phyloP scores from a whole-genome alignment of 1,140 invertebrate species.

The Cheumatopsyche charites region DNA sequence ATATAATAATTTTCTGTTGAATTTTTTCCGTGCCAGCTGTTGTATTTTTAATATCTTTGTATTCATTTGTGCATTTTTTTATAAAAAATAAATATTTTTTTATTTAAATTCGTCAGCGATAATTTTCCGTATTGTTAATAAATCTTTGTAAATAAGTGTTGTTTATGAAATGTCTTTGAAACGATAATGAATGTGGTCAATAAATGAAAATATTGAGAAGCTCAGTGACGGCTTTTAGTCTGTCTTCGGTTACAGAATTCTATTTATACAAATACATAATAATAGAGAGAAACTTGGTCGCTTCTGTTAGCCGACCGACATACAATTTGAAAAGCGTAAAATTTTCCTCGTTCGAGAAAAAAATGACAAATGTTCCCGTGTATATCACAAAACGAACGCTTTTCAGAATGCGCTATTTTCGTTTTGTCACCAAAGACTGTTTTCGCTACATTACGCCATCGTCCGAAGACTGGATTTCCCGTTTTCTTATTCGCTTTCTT shows the following conservation, averaged over 20 bases:
- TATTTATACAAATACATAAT: too few relatives aligned
- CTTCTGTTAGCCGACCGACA: not conserved
- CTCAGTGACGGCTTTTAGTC: too few relatives aligned
- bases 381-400: not conserved
- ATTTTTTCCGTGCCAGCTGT: not conserved
- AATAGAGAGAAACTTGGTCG: not conserved
- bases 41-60: not conserved
- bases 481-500: not conserved
- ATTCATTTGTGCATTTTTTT: not conserved
- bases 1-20: not conserved
- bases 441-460: slow-evolving; percentile 4
- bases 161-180: too few relatives aligned
- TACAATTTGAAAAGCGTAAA: too few relatives aligned
- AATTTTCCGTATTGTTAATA: too few relatives aligned
- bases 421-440: slow-evolving; percentile 1
- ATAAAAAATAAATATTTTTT: not conserved
- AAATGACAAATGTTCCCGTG: slow-evolving; percentile 8
- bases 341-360: not conserved
- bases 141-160: too few relatives aligned
- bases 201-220: too few relatives aligned
- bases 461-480: not conserved
- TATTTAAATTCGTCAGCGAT: too few relatives aligned
- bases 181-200: too few relatives aligned
- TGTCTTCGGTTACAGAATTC: too few relatives aligned
- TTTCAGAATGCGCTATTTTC: not conserved